These are phyloP conservation scores for Charaxes varanes DNA, from an alignment of 1,140 invertebrate species.

Conservation along the genomic window DNA sequence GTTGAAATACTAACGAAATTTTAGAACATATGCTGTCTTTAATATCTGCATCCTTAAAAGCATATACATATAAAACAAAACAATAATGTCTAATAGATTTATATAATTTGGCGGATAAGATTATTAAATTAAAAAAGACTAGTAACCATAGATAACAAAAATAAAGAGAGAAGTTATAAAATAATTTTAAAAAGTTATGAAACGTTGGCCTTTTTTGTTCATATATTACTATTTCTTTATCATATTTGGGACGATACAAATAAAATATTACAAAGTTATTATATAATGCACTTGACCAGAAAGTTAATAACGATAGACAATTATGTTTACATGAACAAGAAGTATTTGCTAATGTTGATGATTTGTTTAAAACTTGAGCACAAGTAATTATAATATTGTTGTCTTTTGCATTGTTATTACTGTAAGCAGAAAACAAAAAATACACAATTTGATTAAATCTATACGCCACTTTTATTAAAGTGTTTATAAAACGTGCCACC, in stretches of 20 bases:
- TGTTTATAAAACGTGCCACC: slow-evolving; percentile 65
- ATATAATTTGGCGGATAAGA: neutral
- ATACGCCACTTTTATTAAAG: neutral
- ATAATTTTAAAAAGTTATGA: neutral
- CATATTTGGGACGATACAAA: too few species aligned
- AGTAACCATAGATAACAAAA: neutral
- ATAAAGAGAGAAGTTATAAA: neutral
- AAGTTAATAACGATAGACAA: too few species aligned
- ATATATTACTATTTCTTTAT: too few species aligned
- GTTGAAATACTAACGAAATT: neutral
- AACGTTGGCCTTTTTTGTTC: too few species aligned
- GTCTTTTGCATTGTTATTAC: too few species aligned
- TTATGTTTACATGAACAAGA: too few species aligned
- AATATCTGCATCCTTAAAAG: neutral
- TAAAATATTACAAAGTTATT: too few species aligned
- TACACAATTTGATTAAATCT: neutral
- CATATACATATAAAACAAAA: neutral
- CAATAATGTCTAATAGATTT: neutral
- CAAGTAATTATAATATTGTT: too few species aligned
- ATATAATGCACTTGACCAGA: too few species aligned
- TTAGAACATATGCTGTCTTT: neutral
- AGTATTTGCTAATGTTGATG: too few species aligned
- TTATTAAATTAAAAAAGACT: neutral
- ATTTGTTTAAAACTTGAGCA: too few species aligned
- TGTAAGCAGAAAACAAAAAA: neutral